Conservation (phyloP, 2,888 invertebrate genomes). For the Stegana nigrithorax region DNA sequence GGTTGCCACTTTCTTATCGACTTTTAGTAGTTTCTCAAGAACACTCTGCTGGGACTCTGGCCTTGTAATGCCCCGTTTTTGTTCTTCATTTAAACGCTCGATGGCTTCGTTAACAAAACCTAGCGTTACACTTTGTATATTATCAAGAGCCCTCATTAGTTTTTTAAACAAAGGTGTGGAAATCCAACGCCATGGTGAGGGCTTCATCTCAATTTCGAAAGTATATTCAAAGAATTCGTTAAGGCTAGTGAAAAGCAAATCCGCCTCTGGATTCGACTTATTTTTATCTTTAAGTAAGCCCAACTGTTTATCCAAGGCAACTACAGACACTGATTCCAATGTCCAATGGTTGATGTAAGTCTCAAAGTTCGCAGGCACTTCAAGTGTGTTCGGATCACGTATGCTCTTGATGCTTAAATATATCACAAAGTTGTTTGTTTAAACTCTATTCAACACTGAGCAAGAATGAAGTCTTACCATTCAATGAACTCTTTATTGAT, state of each 20-base stretch:
- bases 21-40: conserved; percentile 73
- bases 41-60: conserved; percentile 70
- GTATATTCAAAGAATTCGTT: conserved; percentile 30
- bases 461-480: conserved; percentile 28
- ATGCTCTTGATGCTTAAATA: conserved; percentile 60
- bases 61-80: conserved; percentile 36
- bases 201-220: conserved; percentile 48
- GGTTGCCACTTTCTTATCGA: conserved; percentile 73
- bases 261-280: conserved; percentile 35
- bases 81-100: conserved; percentile 41
- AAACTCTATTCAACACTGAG: neutral
- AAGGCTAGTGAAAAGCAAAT: conserved; percentile 37
- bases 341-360: conserved; percentile 72
- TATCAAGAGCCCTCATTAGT: conserved; percentile 48
- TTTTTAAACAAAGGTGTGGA: conserved; percentile 45
- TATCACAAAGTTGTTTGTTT: too few species aligned
- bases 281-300: conserved; percentile 50
- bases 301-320: conserved; percentile 67
- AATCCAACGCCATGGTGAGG: conserved; percentile 48
- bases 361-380: conserved; percentile 69
- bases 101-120: conserved; percentile 64
- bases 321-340: conserved; percentile 70
- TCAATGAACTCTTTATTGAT: conserved; percentile 65
- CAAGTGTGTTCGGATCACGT: conserved; percentile 54
- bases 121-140: conserved; percentile 45